Percentiles rank a stretch among this genome's conserved stretches.
These are phyloP conservation scores for Eupithecia exiguata DNA, from an alignment of 2,888 invertebrate species.

Conservation along the genomic window DNA sequence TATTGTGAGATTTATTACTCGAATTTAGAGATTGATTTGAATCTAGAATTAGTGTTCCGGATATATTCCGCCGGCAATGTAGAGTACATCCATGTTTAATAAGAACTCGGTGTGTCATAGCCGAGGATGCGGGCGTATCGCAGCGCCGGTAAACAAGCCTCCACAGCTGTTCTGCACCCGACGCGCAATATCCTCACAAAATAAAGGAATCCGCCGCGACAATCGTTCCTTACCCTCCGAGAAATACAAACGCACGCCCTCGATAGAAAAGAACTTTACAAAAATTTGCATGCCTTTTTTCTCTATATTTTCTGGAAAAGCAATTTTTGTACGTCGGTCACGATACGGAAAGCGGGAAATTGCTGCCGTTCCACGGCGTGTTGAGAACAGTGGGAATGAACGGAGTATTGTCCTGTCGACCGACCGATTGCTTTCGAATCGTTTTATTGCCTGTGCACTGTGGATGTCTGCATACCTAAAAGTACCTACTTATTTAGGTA, in stretches of 20 bases:
- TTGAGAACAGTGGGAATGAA: conserved; percentile 73
- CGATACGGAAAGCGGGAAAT: conserved; percentile 80
- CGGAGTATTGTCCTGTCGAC: conserved; percentile 68
- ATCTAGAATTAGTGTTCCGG: not conserved
- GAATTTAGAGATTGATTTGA: not conserved
- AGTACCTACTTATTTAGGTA: not conserved
- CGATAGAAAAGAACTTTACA: conserved; percentile 77
- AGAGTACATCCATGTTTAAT: conserved; percentile 56
- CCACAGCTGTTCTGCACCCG: conserved; percentile 78
- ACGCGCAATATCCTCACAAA: conserved; percentile 83
- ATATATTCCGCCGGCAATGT: conserved; percentile 17
- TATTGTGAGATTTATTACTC: not conserved
- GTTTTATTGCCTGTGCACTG: conserved; percentile 68
- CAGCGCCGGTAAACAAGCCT: conserved; percentile 72
- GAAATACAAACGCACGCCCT: conserved; percentile 83
- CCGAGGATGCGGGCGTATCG: conserved; percentile 64
- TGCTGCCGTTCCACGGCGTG: conserved; percentile 74
- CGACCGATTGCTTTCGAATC: conserved; percentile 72
- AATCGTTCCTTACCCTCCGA: conserved; percentile 80
- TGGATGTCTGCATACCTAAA: conserved; percentile 42
- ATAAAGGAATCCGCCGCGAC: conserved; percentile 81
- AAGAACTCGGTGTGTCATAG: conserved; percentile 61
- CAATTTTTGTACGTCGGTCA: conserved; percentile 81
- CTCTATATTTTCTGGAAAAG: conserved; percentile 79
- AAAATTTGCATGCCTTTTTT: conserved; percentile 81